Conservation (phyloP, 2,888 invertebrate genomes). For the Drosophila vallismaia region DNA sequence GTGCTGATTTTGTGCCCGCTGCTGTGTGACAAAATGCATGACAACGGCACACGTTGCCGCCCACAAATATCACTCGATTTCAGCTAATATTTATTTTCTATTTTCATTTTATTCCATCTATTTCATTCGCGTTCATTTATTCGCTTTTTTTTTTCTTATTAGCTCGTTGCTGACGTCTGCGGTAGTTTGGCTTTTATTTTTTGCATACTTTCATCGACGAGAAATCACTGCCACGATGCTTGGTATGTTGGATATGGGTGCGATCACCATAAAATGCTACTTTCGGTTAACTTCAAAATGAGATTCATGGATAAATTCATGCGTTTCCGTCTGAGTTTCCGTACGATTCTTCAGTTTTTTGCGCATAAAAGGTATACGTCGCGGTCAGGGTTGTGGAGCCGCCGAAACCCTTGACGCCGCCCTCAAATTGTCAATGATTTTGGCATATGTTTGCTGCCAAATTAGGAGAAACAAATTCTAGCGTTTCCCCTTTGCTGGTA, state of each 20-base stretch:
- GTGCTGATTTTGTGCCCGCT: slow-evolving; percentile 61
- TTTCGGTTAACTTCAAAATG: slow-evolving; percentile 43
- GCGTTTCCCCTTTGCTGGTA: not conserved
- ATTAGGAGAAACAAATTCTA: not conserved
- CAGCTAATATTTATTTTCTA: slow-evolving; percentile 11
- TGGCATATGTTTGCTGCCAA: not conserved
- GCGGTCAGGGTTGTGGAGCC: slow-evolving; percentile 51
- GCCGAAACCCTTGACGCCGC: slow-evolving; percentile 19
- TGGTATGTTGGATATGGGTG: not conserved
- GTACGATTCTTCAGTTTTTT: slow-evolving; percentile 50
- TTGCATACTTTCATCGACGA: slow-evolving; percentile 57
- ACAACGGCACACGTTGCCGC: slow-evolving; percentile 58
- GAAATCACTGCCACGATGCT: slow-evolving; percentile 18
- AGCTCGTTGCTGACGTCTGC: slow-evolving; percentile 65
- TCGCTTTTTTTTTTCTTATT: slow-evolving; percentile 18
- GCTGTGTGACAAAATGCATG: slow-evolving; percentile 76
- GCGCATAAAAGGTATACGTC: slow-evolving; percentile 62
- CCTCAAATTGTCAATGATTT: not conserved
- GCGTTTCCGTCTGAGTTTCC: slow-evolving; percentile 37
- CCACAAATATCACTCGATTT: slow-evolving; percentile 29
- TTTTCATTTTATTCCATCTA: slow-evolving; percentile 2
- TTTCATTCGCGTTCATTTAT: slow-evolving; percentile 2
- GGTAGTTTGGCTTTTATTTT: slow-evolving; percentile 62
- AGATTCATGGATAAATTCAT: slow-evolving; percentile 65
- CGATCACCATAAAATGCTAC: slow-evolving; percentile 42